Percentiles rank a stretch among this genome's conserved stretches.
These are phyloP conservation scores for Drosophila lacteicornis DNA, from an alignment of 1,140 invertebrate species.

Conservation along the genomic window DNA sequence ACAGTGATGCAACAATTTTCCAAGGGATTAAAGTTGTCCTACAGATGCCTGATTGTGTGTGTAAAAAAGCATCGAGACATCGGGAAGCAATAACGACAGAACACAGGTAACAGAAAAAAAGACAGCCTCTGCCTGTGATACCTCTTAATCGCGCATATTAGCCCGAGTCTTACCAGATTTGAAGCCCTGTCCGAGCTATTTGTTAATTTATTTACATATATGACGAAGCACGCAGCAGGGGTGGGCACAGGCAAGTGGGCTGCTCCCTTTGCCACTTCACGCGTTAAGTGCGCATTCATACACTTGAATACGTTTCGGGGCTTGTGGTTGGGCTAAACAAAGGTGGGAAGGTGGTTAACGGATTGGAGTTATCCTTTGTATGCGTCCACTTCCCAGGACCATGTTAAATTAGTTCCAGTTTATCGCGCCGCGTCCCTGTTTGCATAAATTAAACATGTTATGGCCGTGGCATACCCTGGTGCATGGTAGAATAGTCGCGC, in stretches of 20 bases:
- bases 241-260: neutral
- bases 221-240: neutral
- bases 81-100: slow-evolving; percentile 27
- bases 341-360: slow-evolving; percentile 21
- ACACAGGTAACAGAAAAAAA: neutral
- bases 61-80: slow-evolving; percentile 23
- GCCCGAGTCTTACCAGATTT: neutral
- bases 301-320: slow-evolving; percentile 63
- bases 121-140: neutral
- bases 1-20: slow-evolving; percentile 42
- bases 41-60: slow-evolving; percentile 53
- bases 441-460: slow-evolving; percentile 23
- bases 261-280: slow-evolving; percentile 62
- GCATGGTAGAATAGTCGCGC: neutral
- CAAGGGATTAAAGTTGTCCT: slow-evolving; percentile 64
- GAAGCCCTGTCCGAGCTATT: neutral
- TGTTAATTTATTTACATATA: slow-evolving; percentile 17
- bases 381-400: slow-evolving; percentile 47
- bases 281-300: slow-evolving; percentile 70
- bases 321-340: slow-evolving; percentile 24
- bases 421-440: slow-evolving; percentile 51
- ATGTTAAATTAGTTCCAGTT: slow-evolving; percentile 74
- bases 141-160: neutral
- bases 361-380: slow-evolving; percentile 30
- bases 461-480: slow-evolving; percentile 14